Conservation (phyloP, 2,888 invertebrate species). For the Pterobdella sp. region DNA sequence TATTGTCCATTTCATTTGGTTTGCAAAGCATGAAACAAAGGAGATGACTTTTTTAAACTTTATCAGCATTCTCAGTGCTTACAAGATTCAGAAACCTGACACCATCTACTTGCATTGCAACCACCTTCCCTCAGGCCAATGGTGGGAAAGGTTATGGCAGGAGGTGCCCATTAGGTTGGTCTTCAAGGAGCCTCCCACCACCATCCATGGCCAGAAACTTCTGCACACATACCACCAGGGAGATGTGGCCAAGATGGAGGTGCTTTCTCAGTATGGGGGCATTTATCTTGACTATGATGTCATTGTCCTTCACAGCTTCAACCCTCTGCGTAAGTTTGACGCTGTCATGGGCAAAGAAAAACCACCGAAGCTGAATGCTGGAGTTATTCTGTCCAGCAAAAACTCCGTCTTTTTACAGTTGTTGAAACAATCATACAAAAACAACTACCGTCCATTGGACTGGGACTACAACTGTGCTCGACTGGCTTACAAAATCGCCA, state of each 20-base stretch:
- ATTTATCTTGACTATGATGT: conserved; percentile 39
- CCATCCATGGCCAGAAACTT: conserved; percentile 30
- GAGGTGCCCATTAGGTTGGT: conserved; percentile 32
- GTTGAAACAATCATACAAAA: conserved; percentile 34
- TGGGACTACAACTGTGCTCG: conserved; percentile 38
- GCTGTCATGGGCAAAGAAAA: conserved; percentile 35
- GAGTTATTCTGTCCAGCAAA: conserved; percentile 34
- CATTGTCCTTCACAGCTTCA: conserved; percentile 34
- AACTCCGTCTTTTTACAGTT: conserved; percentile 33
- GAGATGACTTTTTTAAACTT: conserved; percentile 36
- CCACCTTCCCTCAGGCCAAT: conserved; percentile 35
- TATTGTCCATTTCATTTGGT: conserved; percentile 39
- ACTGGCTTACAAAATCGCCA: conserved; percentile 34
- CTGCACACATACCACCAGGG: conserved; percentile 34
- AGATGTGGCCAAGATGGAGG: conserved; percentile 37
- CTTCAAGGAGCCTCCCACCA: conserved; percentile 29
- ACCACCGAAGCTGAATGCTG: conserved; percentile 36
- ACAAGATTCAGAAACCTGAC: conserved; percentile 36
- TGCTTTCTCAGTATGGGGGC: conserved; percentile 37
- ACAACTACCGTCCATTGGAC: conserved; percentile 35
- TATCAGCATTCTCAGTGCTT: conserved; percentile 37
- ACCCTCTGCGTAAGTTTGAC: conserved; percentile 35
- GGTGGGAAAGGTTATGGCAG: conserved; percentile 36
- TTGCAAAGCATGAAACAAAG: conserved; percentile 25
- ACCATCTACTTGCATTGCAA: conserved; percentile 37